Evolutionary conservation across 2,113 vertebrate genomes (phyloP).

Genomic region (Psittacus erithacus): DNA sequence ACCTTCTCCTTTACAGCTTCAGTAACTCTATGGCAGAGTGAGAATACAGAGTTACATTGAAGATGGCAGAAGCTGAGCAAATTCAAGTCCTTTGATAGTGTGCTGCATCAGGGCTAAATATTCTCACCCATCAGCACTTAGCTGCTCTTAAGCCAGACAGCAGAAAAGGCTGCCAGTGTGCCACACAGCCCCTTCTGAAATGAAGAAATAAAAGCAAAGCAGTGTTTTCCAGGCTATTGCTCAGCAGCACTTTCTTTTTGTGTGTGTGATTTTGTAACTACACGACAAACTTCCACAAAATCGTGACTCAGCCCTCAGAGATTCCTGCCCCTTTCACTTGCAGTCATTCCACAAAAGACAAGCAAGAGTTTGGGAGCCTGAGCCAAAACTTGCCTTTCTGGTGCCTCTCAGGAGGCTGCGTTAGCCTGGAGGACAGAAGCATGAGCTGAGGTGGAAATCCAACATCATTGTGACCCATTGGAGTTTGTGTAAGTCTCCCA

Average conservation of each 20-base stretch:
- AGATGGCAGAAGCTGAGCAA: neutral
- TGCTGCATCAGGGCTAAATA: neutral
- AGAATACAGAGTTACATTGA: neutral
- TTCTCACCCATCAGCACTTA: neutral
- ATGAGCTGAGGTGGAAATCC: neutral
- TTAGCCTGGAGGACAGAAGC: neutral
- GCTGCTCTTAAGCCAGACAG: neutral
- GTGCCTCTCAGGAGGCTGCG: neutral
- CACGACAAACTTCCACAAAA: neutral
- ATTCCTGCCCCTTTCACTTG: neutral
- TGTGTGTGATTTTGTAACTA: neutral
- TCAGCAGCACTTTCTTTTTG: neutral
- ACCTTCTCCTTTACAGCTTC: neutral
- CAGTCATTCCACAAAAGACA: neutral
- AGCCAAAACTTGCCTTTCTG: neutral
- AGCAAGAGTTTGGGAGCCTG: neutral
- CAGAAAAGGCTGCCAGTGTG: neutral
- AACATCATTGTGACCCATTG: neutral
- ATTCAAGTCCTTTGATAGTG: neutral
- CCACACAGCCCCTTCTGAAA: neutral
- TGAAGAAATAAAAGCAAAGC: neutral
- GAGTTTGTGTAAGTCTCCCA: neutral
- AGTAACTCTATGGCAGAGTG: neutral
- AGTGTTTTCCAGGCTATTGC: neutral
- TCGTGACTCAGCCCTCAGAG: neutral